phyloP scores from a whole-genome alignment of 2,797 vertebrate genomes.

The Xenentodon cancila region DNA sequence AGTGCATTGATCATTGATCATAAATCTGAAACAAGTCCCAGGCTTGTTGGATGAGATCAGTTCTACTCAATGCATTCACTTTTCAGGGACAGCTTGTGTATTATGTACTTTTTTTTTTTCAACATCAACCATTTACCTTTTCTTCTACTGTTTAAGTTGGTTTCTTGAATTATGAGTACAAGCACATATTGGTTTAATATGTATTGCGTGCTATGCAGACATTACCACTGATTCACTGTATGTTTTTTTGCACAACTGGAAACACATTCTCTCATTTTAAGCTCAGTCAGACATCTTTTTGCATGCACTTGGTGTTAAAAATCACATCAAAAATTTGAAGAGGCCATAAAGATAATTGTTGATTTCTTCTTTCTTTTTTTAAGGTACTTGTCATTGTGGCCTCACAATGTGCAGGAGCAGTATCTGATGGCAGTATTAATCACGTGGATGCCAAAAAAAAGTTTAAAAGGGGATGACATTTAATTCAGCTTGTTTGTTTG shows the following conservation, averaged over 20 bases:
- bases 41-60: background rate
- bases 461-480: slow-evolving; percentile 1
- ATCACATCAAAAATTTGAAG: slow-evolving; percentile 8
- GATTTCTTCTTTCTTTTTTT: background rate
- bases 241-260: slow-evolving; percentile 48
- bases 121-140: slow-evolving; percentile 19
- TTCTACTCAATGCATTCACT: slow-evolving; percentile 30
- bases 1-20: background rate
- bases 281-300: slow-evolving; percentile 12
- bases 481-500: background rate
- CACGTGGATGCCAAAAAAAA: slow-evolving; percentile 49
- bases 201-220: slow-evolving; percentile 30
- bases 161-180: background rate
- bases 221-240: slow-evolving; percentile 26
- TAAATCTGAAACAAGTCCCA: slow-evolving; percentile 11
- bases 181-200: slow-evolving; percentile 16
- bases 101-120: slow-evolving; percentile 8
- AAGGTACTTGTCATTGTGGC: slow-evolving; percentile 18
- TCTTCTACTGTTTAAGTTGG: slow-evolving; percentile 5
- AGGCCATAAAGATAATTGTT: background rate
- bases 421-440: slow-evolving; percentile 21
- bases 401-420: slow-evolving; percentile 16
- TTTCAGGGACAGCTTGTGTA: slow-evolving; percentile 24
- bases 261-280: slow-evolving; percentile 46
- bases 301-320: slow-evolving; percentile 22